Base-by-base conservation (phyloP, 2,888 invertebrate genomes). In the Ceriagrion tenellum region DNA sequence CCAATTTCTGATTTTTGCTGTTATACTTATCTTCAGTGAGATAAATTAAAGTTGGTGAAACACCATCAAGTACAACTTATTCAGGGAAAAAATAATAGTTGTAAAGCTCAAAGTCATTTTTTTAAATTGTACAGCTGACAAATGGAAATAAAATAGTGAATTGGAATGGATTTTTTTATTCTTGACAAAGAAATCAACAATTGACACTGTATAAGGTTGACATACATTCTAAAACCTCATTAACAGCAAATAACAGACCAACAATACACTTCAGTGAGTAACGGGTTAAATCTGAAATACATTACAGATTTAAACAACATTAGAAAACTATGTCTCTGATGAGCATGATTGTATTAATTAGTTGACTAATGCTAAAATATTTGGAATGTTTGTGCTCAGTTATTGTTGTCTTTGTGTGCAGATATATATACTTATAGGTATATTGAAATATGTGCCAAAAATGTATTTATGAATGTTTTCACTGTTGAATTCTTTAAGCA, bases 271-370 rank as follows among this genome's bases (percentile, higher is more conserved):
- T 93, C 93, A 93, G 69, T 91, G 63, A 91, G 56, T 63, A 93
- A 93, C 93, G 69, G 93, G 93, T 69, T 69, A 93, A 93, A 93
- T 93, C 63, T 74, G 63, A 93, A 93, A 93, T 93, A 93, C 93
- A 93, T 93, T 93, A 69, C 93, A 93, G 93, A 93, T 93, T 93
- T 69, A 93, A 93, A 93, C 93, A 93, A 93, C 93, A 74, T 93
- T 93, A 93, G 93, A 93, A 93, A 93, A 93, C 93, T 93, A 93
- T 93, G 69, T 93, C 93, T 93, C 93, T 93, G 89, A n/a, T 89
- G 93, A 93, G 93, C 93, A 93, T 93, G 93, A 93, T 93, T 74
- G 93, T 69, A 93, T 93, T 93, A 63, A 69, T 93, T 69, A 93
- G 93, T 93, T 74, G n/a, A n/a, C 93, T 93, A 93, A 63, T 69